Evolutionary conservation across 2,797 vertebrate genomes (phyloP).

Genomic region (Brotula barbata): DNA sequence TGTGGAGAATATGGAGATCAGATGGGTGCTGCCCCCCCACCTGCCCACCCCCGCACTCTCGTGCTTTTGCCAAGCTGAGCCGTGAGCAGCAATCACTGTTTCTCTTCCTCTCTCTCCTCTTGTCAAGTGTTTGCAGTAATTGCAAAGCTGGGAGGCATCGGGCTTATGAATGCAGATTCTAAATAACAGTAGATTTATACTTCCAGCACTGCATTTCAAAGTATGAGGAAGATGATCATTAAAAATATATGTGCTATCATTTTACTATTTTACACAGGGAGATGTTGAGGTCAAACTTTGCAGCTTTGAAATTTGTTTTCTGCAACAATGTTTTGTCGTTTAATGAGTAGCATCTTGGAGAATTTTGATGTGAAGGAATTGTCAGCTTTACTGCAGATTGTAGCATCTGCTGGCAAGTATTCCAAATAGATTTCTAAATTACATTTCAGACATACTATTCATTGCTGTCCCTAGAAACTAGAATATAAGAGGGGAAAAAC

Average conservation of each 20-base stretch:
- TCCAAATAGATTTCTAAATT: too few species aligned
- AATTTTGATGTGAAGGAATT: conserved; percentile 23
- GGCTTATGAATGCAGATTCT: conserved; percentile 33
- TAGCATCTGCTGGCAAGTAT: conserved; percentile 9
- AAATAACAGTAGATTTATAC: conserved; percentile 35
- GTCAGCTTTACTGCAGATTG: conserved; percentile 56
- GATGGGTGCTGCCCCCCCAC: not conserved
- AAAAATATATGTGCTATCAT: conserved; percentile 12
- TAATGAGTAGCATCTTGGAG: conserved; percentile 12
- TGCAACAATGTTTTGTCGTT: too few species aligned
- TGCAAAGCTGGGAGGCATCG: conserved; percentile 27
- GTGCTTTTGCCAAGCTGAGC: conserved; percentile 22
- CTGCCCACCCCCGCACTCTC: not conserved
- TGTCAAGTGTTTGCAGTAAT: conserved; percentile 36
- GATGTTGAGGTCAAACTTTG: conserved; percentile 28
- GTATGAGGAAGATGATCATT: not conserved
- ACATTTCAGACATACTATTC: too few species aligned
- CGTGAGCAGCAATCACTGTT: conserved; percentile 20
- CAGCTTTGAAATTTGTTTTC: conserved; percentile 22
- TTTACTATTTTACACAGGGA: conserved; percentile 30
- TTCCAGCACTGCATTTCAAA: conserved; percentile 26
- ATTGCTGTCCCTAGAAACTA: too few species aligned
- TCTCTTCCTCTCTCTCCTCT: conserved; percentile 16
- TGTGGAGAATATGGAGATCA: conserved; percentile 14
- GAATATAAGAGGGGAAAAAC: too few species aligned